Evolutionary conservation across 2,113 vertebrate genomes (phyloP).

Genomic region (Chrysochloris asiatica): DNA sequence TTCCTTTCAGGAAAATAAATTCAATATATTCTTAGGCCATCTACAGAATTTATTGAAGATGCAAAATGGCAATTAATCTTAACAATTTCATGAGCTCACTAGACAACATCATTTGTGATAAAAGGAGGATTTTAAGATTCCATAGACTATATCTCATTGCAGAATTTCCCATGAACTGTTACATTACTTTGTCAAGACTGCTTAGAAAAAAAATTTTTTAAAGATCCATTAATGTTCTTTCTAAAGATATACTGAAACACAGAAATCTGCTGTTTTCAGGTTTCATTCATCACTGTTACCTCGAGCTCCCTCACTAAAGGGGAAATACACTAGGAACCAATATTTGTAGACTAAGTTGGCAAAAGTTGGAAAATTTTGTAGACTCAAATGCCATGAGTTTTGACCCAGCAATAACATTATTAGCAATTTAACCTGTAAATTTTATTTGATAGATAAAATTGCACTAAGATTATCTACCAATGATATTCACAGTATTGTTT

Average conservation of each 20-base stretch:
- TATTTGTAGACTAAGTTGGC: neutral
- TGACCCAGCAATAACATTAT: neutral
- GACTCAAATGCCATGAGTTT: neutral
- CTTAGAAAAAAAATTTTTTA: neutral
- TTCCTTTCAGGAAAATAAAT: slow-evolving; percentile 1
- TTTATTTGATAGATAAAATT: neutral
- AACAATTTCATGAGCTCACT: neutral
- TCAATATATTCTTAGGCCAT: neutral
- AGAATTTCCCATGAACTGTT: neutral
- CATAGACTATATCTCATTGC: neutral
- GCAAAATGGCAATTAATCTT: slow-evolving; percentile 13
- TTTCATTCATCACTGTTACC: neutral
- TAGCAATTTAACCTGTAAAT: neutral
- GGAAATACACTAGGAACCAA: neutral
- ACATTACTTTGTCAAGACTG: neutral
- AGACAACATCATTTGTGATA: neutral
- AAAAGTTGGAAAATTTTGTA: neutral
- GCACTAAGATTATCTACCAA: neutral
- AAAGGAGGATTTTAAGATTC: neutral
- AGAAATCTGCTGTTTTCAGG: neutral
- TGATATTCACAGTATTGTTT: neutral
- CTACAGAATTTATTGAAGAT: neutral
- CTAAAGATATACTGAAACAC: neutral
- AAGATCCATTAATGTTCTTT: neutral
- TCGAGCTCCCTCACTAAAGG: neutral